These are phyloP conservation scores for Willowsia nigromaculata DNA, from an alignment of 2,888 invertebrate genomes.

Conservation along the genomic window DNA sequence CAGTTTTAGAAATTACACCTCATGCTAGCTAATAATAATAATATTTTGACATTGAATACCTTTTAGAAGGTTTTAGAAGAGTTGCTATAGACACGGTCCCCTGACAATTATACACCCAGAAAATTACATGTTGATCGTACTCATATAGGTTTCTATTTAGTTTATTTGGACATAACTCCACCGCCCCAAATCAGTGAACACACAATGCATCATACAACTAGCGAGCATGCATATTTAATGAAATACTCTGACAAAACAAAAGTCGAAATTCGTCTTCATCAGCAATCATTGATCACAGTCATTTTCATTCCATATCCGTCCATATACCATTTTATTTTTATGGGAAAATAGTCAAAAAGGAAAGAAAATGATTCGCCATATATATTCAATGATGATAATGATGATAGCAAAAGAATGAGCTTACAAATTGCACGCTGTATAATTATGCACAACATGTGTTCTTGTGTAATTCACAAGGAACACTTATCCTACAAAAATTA, in stretches of 20 bases:
- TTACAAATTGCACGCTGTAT: slow-evolving; percentile 26
- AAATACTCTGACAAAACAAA: slow-evolving; percentile 49
- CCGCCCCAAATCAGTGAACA: slow-evolving; percentile 22
- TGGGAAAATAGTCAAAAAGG: slow-evolving; percentile 69
- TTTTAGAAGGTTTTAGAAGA: not conserved
- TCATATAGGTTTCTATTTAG: slow-evolving; percentile 28
- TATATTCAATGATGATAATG: not conserved
- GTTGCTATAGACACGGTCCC: not conserved
- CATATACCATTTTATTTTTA: slow-evolving; percentile 47
- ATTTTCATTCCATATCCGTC: slow-evolving; percentile 72
- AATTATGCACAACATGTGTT: slow-evolving; percentile 55
- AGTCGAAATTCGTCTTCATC: slow-evolving; percentile 69
- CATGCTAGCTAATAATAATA: not conserved
- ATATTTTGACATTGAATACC: not conserved
- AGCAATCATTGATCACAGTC: slow-evolving; percentile 67
- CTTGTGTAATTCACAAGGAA: slow-evolving; percentile 3
- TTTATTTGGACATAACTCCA: slow-evolving; percentile 16
- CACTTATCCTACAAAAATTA: slow-evolving; percentile 1
- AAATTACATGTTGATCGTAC: slow-evolving; percentile 8
- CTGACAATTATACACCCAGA: slow-evolving; percentile 18
- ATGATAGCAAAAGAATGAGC: slow-evolving; percentile 26
- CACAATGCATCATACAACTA: not conserved
- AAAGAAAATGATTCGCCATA: slow-evolving; percentile 33
- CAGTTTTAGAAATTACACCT: not conserved
- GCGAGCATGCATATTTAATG: slow-evolving; percentile 55